Evolutionary conservation across 2,797 vertebrate genomes (phyloP).

Genomic region (Myiothlypis chrysogaster): DNA sequence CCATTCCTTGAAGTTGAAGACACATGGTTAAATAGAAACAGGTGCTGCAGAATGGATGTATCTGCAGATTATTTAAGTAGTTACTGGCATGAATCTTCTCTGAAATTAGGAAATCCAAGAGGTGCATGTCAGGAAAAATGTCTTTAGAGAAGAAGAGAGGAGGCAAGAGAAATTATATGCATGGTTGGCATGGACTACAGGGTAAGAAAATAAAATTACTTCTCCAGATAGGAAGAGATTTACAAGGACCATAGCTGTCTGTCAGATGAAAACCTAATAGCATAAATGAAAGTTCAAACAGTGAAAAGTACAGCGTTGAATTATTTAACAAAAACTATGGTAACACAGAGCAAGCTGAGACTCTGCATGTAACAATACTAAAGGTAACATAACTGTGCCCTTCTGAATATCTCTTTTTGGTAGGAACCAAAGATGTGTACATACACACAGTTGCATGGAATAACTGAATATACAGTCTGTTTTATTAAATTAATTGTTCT

Average conservation of each 20-base stretch:
- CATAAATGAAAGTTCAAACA: constrained; percentile 15
- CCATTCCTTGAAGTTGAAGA: background rate
- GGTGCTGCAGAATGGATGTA: background rate
- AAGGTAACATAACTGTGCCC: background rate
- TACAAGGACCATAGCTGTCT: constrained; percentile 4
- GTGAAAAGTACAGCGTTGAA: constrained; percentile 9
- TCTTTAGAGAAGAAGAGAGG: background rate
- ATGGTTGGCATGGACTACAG: background rate
- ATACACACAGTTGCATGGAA: background rate
- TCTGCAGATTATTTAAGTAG: background rate
- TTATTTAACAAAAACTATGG: constrained; percentile 34
- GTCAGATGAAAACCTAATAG: constrained; percentile 6
- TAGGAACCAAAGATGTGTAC: background rate
- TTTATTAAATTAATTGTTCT: constrained; percentile 7
- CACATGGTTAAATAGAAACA: background rate
- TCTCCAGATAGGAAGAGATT: constrained; percentile 14
- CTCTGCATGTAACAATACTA: background rate
- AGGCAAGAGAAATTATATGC: background rate
- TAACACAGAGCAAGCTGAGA: background rate
- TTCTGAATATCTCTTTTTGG: background rate
- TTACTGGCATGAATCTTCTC: background rate
- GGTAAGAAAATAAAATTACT: constrained; percentile 41
- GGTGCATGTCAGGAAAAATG: background rate
- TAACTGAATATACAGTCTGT: background rate
- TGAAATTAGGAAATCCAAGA: constrained; percentile 16